phyloP scores from a whole-genome alignment of 1,140 invertebrate species.

The Brachionus manjavacas region DNA sequence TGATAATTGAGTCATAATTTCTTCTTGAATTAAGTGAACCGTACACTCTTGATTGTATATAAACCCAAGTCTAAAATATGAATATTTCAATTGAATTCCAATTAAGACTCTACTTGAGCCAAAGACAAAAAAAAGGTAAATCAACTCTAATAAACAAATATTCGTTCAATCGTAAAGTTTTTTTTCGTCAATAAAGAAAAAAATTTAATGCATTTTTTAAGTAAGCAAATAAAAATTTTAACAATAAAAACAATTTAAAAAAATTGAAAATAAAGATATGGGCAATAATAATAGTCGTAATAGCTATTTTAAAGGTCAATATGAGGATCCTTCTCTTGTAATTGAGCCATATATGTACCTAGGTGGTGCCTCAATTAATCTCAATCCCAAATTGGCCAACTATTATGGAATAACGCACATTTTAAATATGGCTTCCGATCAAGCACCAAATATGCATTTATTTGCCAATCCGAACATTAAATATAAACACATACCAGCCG shows the following conservation, averaged over 20 bases:
- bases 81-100: background rate
- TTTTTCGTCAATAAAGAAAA: background rate
- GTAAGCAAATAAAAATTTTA: background rate
- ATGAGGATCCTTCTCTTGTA: background rate
- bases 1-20: background rate
- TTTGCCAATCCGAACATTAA: background rate
- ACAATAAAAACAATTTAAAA: background rate
- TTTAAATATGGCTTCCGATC: background rate
- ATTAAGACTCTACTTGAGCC: background rate
- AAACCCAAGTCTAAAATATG: background rate
- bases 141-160: background rate
- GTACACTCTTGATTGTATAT: background rate
- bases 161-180: background rate
- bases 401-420: constrained; percentile 1
- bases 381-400: background rate
- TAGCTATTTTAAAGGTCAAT: background rate
- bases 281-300: background rate
- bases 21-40: background rate
- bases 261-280: background rate
- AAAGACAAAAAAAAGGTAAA: background rate
- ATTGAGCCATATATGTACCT: background rate
- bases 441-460: background rate
- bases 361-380: background rate
- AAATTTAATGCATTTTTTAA: background rate
- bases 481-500: background rate